Conservation (phyloP, 2,113 vertebrate genomes). For the Notarius quadriscutis region DNA sequence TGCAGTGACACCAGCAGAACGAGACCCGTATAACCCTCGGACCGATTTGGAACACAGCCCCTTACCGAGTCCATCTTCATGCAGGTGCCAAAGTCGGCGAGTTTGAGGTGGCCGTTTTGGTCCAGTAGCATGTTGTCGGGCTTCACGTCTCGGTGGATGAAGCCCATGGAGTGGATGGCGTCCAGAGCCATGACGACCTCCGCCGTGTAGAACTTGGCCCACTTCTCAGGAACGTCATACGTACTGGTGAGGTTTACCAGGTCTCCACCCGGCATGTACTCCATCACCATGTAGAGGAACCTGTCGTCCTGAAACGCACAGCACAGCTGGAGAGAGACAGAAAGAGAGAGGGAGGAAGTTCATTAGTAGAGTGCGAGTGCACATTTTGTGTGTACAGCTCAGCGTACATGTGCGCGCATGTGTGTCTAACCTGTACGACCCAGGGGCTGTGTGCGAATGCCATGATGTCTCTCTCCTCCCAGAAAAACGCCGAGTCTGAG, state of each 20-base stretch:
- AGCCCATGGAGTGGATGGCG: slow-evolving; percentile 98
- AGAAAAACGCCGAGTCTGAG: slow-evolving; percentile 98
- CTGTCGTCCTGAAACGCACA: slow-evolving; percentile 99
- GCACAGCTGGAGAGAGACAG: slow-evolving; percentile 77
- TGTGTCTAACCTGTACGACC: slow-evolving; percentile 90
- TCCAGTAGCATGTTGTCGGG: slow-evolving; percentile 99
- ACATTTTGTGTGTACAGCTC: background rate
- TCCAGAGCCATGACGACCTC: slow-evolving; percentile 97
- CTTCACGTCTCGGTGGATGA: slow-evolving; percentile 97
- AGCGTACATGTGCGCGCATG: slow-evolving; percentile 6
- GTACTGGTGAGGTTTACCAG: slow-evolving; percentile 99
- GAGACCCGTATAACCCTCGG: background rate
- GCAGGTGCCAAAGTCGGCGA: slow-evolving; percentile 98
- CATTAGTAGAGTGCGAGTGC: background rate
- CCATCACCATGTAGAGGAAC: slow-evolving; percentile 99
- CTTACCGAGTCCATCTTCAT: slow-evolving; percentile 99
- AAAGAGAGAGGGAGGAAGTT: background rate
- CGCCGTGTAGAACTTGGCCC: slow-evolving; percentile 97
- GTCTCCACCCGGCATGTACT: slow-evolving; percentile 99
- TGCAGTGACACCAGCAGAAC: background rate
- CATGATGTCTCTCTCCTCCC: slow-evolving; percentile 99
- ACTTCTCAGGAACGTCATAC: slow-evolving; percentile 97
- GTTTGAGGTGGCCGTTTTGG: slow-evolving; percentile 89
- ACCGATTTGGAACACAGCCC: background rate
- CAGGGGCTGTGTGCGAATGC: slow-evolving; percentile 96